phyloP scores from a whole-genome alignment of 2,888 invertebrate species.

The Crepidodera aurea region DNA sequence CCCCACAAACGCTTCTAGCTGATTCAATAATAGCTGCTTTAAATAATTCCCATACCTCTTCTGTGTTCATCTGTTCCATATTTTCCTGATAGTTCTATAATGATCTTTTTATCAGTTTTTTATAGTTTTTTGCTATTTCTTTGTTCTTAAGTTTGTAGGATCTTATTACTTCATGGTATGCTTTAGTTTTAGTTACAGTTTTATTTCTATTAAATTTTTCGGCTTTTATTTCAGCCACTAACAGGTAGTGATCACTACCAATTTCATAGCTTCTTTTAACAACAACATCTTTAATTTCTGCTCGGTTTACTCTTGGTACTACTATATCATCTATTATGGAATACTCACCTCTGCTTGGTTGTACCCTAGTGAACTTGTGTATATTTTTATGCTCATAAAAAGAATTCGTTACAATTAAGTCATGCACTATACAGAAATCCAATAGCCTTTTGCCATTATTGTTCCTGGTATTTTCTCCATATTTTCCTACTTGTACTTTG shows the following conservation, averaged over 20 bases:
- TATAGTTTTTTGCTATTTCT: background rate
- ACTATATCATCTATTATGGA: background rate
- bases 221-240: background rate
- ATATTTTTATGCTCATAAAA: background rate
- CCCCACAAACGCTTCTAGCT: no score
- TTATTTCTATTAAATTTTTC: background rate
- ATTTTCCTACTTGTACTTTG: background rate
- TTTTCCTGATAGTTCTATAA: no score
- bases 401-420: background rate
- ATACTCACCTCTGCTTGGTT: background rate
- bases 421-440: background rate
- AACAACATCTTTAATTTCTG: background rate
- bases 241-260: background rate
- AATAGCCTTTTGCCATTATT: background rate
- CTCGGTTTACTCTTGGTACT: background rate
- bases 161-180: background rate
- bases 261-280: no score
- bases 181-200: background rate
- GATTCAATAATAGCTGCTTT: no score
- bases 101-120: background rate
- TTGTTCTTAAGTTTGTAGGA: background rate
- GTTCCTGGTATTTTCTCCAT: background rate
- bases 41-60: no score
- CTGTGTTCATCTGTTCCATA: no score
- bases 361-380: conserved; percentile 1